Evolutionary conservation across 1,140 invertebrate species (phyloP).

Genomic region (Drosophila nikananu): DNA sequence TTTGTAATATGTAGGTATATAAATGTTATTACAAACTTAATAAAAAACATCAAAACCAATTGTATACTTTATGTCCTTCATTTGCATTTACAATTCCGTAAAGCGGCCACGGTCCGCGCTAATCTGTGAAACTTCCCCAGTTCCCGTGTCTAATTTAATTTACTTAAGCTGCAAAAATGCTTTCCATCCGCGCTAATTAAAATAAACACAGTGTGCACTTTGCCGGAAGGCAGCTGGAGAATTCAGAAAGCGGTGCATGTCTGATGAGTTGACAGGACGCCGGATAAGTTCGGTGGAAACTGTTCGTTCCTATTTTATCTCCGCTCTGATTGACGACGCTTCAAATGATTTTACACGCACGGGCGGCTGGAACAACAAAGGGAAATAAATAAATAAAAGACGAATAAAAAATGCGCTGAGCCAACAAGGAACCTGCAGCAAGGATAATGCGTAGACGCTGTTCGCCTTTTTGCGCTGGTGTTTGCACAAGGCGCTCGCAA

Average conservation of each 20-base stretch:
- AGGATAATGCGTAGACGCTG: constrained; percentile 73
- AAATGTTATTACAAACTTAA: too few relatives aligned
- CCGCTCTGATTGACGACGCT: constrained; percentile 77
- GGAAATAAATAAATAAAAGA: constrained; percentile 28
- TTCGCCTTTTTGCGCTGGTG: constrained; percentile 52
- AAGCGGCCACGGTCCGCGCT: constrained; percentile 12
- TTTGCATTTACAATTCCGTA: constrained; percentile 51
- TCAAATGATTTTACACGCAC: constrained; percentile 82
- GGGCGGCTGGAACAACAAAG: constrained; percentile 59
- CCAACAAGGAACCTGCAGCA: constrained; percentile 47
- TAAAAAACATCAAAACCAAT: not conserved
- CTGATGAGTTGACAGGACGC: constrained; percentile 71
- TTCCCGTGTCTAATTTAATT: constrained; percentile 49
- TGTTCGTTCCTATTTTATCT: constrained; percentile 58
- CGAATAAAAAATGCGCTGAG: constrained; percentile 22
- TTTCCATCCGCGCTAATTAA: constrained; percentile 65
- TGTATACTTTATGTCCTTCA: constrained; percentile 14
- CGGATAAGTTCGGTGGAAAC: constrained; percentile 60
- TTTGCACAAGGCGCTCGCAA: constrained; percentile 67
- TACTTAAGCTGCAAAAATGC: constrained; percentile 36
- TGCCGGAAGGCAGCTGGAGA: constrained; percentile 23
- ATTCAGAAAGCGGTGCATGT: constrained; percentile 73
- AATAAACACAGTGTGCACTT: constrained; percentile 80
- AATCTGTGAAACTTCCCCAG: constrained; percentile 5
- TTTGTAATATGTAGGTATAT: too few relatives aligned